Percentiles rank a stretch among this genome's conserved stretches.
Evolutionary conservation across 2,888 invertebrate species (phyloP).

Genomic region (Coleophora flavipennella): DNA sequence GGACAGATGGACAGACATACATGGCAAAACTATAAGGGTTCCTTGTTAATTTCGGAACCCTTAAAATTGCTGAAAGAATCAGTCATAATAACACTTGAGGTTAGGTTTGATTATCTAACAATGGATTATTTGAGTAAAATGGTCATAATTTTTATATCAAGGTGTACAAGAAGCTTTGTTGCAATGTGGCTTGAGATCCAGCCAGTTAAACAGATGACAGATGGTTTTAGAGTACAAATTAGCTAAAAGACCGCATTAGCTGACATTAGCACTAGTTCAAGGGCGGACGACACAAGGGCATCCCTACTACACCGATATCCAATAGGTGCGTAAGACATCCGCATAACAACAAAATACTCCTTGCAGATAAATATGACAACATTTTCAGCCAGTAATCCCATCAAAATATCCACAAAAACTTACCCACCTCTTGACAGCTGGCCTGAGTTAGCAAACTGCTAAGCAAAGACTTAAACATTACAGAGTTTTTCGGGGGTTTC

Average conservation of each 20-base stretch:
- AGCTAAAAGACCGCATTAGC: constrained; percentile 22
- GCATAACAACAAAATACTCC: constrained; percentile 3
- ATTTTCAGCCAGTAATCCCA: constrained; percentile 2
- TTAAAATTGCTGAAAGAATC: no score
- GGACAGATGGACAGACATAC: no score
- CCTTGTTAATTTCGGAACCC: no score
- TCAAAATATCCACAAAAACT: constrained; percentile 53
- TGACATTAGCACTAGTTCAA: constrained; percentile 50
- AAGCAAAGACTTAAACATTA: constrained; percentile 77
- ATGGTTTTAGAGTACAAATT: no score
- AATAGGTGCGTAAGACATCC: not conserved
- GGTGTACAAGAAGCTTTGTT: not conserved
- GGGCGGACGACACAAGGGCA: constrained; percentile 58
- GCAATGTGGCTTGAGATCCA: no score
- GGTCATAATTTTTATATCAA: no score
- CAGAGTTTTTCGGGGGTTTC: constrained; percentile 57
- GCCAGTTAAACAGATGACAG: no score
- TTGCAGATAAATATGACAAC: constrained; percentile 1
- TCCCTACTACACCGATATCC: constrained; percentile 5
- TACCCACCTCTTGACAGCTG: constrained; percentile 85
- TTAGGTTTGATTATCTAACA: constrained; percentile 53
- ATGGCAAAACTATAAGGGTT: no score
- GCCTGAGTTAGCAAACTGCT: constrained; percentile 75
- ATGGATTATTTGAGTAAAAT: constrained; percentile 4
- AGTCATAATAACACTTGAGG: constrained; percentile 35